Conservation (phyloP, 2,113 vertebrate genomes). For the Dipodomys merriami region DNA sequence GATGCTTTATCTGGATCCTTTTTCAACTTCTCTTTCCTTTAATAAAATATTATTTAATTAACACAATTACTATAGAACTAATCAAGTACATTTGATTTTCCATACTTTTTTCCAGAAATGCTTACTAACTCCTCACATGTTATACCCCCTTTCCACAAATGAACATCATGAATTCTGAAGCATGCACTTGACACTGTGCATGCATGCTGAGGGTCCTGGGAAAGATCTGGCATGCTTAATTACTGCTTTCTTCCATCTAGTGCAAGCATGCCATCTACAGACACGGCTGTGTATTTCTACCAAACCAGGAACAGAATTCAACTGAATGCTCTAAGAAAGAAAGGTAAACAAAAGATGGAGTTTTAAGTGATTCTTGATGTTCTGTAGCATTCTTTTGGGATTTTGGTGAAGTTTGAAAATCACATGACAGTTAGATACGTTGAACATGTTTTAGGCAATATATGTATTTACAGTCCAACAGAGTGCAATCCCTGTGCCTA, state of each 20-base stretch:
- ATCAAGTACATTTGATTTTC: neutral
- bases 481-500: neutral
- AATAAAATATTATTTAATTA: neutral
- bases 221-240: conserved; percentile 48
- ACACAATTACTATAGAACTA: neutral
- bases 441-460: neutral
- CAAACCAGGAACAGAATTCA: neutral
- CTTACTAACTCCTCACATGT: conserved; percentile 47
- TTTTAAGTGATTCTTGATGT: neutral
- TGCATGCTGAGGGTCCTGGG: conserved; percentile 39
- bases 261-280: conserved; percentile 87
- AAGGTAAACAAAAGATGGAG: neutral
- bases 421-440: neutral
- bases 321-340: neutral
- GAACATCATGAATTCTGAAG: conserved; percentile 48
- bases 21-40: neutral
- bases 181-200: conserved; percentile 36
- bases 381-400: neutral
- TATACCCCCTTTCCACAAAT: conserved; percentile 69
- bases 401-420: neutral
- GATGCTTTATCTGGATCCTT: neutral
- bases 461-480: neutral
- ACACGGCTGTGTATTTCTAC: conserved; percentile 27
- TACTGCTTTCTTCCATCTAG: conserved; percentile 61
- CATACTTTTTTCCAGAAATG: neutral